phyloP scores from a whole-genome alignment of 2,113 vertebrate genomes.

The Phrynosoma blainvillii region DNA sequence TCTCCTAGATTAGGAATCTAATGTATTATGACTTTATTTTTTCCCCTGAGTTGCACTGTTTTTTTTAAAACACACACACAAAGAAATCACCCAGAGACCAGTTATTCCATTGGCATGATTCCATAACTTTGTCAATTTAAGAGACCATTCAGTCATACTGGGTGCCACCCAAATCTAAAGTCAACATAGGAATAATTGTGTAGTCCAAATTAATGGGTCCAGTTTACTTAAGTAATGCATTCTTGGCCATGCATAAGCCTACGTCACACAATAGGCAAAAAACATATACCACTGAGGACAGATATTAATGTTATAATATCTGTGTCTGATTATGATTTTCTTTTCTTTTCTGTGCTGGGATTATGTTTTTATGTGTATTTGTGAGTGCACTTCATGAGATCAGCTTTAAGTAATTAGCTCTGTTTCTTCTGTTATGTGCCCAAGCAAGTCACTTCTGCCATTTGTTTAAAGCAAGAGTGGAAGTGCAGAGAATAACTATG shows the following conservation, averaged over 20 bases:
- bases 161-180: conserved; percentile 62
- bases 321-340: not conserved
- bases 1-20: conserved; percentile 2
- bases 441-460: not conserved
- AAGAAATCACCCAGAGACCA: conserved; percentile 11
- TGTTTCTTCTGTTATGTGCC: not conserved
- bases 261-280: not conserved
- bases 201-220: not conserved
- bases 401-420: not conserved
- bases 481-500: not conserved
- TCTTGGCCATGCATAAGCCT: not conserved
- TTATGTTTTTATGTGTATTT: not conserved
- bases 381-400: not conserved
- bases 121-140: conserved; percentile 46
- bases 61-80: not conserved
- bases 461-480: not conserved
- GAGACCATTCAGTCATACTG: conserved; percentile 47
- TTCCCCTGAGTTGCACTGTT: not conserved
- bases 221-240: conserved; percentile 31
- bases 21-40: not conserved
- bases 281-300: not conserved
- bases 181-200: conserved; percentile 47
- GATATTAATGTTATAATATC: not conserved
- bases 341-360: not conserved
- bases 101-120: conserved; percentile 50